Evolutionary conservation across 2,113 vertebrate genomes (phyloP), one percentile per base, ranked within the genome.

Genomic region (Phodopus roborovskii): DNA sequence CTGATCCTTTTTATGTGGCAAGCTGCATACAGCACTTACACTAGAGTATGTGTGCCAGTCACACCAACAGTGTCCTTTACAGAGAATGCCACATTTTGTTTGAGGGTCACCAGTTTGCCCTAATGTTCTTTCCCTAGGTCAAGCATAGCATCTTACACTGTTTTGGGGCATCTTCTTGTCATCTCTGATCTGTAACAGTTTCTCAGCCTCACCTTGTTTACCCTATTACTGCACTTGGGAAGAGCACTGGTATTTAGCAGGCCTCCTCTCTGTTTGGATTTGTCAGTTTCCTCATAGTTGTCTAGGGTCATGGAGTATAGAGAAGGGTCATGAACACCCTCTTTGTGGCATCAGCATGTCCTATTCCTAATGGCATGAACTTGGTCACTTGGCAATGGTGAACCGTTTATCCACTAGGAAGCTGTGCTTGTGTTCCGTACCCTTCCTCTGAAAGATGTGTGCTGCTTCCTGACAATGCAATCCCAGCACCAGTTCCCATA

Each of bases 21-120:
- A 28, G 5, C 17, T 2, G 17, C 22, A 10, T 3, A 10, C 4
- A 64, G 33, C 36, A 39, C 36, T 58, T 9, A 2, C 1, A 0
- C 17, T 30, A 1, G 10, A 71, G 16, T 9, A 0, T n/a, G 24
- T 42, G 1, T 42, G 58, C n/a, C 81, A 9, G n/a, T 62, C 56
- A 39, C 7, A 2, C 45, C 45, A 45, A 45, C 45, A 3, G 45
- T 45, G 45, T 45, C 45, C 53, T 56, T 50, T 56, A 56, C 53
- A 56, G 53, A 56, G 53, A 56, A 56, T 13, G 53, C 70, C 0
- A 12, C 26, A 20, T 58, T 74, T 88, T 42, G 8, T 45, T 50
- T 83, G 50, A 68, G 4, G 15, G 1, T 48, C 42, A 13, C 24
- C 48, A 33, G 5, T 58, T 60, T 73, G 10, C 36, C 62, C 19